A percentile compares a stretch with the other conserved stretches of the same genome.
phyloP scores from a whole-genome alignment of 1,140 invertebrate species.

The Drosophila nigromelanica region DNA sequence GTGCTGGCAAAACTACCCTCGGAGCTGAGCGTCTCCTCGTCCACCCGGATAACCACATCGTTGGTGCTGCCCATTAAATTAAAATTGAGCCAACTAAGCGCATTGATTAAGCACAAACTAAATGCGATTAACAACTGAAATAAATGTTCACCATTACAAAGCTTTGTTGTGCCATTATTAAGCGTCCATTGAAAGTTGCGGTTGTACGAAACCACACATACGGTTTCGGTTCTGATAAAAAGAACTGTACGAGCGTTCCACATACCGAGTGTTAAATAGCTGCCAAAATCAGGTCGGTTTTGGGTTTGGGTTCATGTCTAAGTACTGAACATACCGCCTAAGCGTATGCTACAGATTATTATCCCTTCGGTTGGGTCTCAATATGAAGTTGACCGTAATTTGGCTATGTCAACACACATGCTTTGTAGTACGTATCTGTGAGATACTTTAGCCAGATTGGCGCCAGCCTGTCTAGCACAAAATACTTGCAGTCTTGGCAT shows the following conservation, averaged over 20 bases:
- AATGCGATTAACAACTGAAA: constrained; percentile 17
- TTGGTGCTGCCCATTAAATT: constrained; percentile 36
- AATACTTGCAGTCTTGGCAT: constrained; percentile 6
- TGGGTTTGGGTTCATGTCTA: constrained; percentile 21
- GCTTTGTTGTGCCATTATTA: constrained; percentile 34
- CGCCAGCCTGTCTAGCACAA: constrained; percentile 9
- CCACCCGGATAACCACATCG: constrained; percentile 37
- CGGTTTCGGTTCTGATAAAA: constrained; percentile 56
- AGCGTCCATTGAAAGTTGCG: constrained; percentile 48
- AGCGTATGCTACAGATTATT: constrained; percentile 26
- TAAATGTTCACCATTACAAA: constrained; percentile 11
- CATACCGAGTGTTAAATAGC: constrained; percentile 1
- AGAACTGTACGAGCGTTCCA: constrained; percentile 20
- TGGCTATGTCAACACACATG: constrained; percentile 6
- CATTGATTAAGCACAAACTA: constrained; percentile 22
- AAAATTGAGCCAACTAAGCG: background rate
- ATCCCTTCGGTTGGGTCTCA: background rate
- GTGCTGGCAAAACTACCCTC: constrained; percentile 56
- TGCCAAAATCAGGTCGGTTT: constrained; percentile 4
- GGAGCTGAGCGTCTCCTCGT: constrained; percentile 52
- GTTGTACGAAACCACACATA: constrained; percentile 38
- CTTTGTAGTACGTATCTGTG: background rate
- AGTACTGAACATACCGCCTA: constrained; percentile 27
- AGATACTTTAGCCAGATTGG: constrained; percentile 11
- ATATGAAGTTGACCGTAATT: background rate